Evolutionary conservation across 2,888 invertebrate genomes (phyloP).

Genomic region (Tribolium freemani): DNA sequence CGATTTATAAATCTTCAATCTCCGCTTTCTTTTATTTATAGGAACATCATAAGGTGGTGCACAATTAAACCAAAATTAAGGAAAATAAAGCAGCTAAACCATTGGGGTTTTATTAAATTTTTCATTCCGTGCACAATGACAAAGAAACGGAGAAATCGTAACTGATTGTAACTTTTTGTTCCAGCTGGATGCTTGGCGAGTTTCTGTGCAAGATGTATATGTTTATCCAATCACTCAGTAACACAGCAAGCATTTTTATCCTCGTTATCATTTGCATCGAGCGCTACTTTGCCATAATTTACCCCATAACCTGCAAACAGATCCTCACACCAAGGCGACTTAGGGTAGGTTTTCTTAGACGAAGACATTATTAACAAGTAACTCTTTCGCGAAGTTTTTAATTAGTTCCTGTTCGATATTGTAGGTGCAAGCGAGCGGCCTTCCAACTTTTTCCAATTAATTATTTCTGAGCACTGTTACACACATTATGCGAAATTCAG

Average conservation of each 20-base stretch:
- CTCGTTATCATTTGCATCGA: slow-evolving; percentile 90
- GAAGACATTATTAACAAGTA: not conserved
- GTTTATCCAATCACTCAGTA: slow-evolving; percentile 89
- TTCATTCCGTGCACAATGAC: not conserved
- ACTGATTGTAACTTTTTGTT: slow-evolving; percentile 46
- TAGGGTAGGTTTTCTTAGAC: slow-evolving; percentile 72
- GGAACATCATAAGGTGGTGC: too few relatives aligned
- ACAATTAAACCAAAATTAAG: too few relatives aligned
- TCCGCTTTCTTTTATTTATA: too few relatives aligned
- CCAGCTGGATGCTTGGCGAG: slow-evolving; percentile 86
- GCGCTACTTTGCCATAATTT: slow-evolving; percentile 88
- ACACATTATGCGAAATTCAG: too few relatives aligned
- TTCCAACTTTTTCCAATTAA: too few relatives aligned
- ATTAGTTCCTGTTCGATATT: not conserved
- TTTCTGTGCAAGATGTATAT: slow-evolving; percentile 93
- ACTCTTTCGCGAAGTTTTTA: not conserved
- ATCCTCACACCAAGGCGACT: slow-evolving; percentile 83
- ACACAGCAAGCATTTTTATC: slow-evolving; percentile 91
- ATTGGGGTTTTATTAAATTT: not conserved
- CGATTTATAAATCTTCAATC: too few relatives aligned
- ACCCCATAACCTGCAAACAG: slow-evolving; percentile 87
- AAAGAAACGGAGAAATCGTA: not conserved
- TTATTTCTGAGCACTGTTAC: too few relatives aligned
- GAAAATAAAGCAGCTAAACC: too few relatives aligned
- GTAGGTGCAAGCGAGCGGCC: too few relatives aligned